Evolutionary conservation across 2,888 invertebrate species (phyloP).

Genomic region (Acanthosoma haemorrhoidale): DNA sequence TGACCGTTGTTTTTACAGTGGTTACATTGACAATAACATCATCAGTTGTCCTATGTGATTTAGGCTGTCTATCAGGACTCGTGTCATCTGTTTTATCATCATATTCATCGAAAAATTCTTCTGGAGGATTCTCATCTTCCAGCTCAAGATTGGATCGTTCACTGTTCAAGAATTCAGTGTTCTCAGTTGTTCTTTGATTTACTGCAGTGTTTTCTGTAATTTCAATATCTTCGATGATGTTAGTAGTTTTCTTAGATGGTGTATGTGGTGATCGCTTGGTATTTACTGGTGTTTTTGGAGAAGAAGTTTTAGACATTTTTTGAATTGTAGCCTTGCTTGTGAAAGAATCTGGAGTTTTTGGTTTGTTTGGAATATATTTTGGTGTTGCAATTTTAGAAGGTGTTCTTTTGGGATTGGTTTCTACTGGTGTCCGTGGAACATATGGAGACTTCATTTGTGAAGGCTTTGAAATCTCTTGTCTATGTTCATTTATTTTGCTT

Average conservation of each 20-base stretch:
- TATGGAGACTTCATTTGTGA: not conserved
- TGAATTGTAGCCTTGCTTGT: not conserved
- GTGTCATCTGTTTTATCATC: slow-evolving; percentile 45
- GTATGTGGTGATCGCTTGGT: slow-evolving; percentile 32
- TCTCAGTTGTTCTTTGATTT: slow-evolving; percentile 14
- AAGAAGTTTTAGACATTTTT: not conserved
- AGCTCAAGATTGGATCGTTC: slow-evolving; percentile 34
- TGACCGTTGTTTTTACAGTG: slow-evolving; percentile 20
- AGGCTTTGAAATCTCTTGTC: not conserved
- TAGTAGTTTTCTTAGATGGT: slow-evolving; percentile 27
- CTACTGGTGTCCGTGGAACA: not conserved
- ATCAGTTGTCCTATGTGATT: slow-evolving; percentile 5
- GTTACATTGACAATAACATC: not conserved
- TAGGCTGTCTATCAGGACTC: slow-evolving; percentile 15
- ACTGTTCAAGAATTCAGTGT: not conserved
- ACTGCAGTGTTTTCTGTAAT: not conserved
- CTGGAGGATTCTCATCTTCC: slow-evolving; percentile 42
- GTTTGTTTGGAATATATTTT: not conserved
- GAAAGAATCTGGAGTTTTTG: not conserved
- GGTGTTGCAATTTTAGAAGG: not conserved
- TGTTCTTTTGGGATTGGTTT: slow-evolving; percentile 21
- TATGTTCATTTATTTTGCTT: not conserved
- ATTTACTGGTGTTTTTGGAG: not conserved
- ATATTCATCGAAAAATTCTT: slow-evolving; percentile 53
- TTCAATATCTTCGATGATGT: slow-evolving; percentile 22